Evolutionary conservation across 2,888 invertebrate species (phyloP).

Genomic region (Steinernema carpocapsae): DNA sequence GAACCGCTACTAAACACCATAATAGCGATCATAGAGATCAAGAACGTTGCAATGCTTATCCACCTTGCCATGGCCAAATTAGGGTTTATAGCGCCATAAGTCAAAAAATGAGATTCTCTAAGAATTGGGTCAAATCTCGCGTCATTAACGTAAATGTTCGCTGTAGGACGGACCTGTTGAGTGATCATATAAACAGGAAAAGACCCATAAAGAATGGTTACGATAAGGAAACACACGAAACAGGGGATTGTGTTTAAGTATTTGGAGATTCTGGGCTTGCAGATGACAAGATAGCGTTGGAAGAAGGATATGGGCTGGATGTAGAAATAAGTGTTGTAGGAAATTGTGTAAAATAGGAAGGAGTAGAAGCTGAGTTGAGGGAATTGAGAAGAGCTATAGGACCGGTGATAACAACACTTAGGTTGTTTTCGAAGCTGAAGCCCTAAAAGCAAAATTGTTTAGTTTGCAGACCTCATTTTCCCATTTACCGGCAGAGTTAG

Average conservation of each 20-base stretch:
- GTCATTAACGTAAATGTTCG: neutral
- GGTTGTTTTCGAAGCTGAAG: neutral
- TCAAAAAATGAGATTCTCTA: neutral
- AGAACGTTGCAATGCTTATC: neutral
- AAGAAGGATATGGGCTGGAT: conserved; percentile 14
- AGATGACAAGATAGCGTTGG: conserved; percentile 20
- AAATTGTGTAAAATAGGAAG: neutral
- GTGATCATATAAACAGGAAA: conserved; percentile 2
- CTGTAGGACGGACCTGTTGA: neutral
- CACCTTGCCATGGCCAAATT: neutral
- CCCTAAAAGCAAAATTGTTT: neutral
- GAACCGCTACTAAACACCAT: conserved; percentile 7
- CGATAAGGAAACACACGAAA: neutral
- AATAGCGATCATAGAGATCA: neutral
- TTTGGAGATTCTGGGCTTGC: neutral
- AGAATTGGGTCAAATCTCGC: neutral
- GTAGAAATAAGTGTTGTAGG: conserved; percentile 5
- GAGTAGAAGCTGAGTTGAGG: neutral
- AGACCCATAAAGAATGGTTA: neutral
- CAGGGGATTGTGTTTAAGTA: neutral
- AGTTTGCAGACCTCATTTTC: neutral
- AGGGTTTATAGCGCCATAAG: neutral
- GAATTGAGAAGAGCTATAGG: neutral
- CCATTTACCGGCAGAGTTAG: neutral
- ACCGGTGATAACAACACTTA: neutral